Conservation (phyloP, 2,888 invertebrate species). For the Lasioglossum lativentre region DNA sequence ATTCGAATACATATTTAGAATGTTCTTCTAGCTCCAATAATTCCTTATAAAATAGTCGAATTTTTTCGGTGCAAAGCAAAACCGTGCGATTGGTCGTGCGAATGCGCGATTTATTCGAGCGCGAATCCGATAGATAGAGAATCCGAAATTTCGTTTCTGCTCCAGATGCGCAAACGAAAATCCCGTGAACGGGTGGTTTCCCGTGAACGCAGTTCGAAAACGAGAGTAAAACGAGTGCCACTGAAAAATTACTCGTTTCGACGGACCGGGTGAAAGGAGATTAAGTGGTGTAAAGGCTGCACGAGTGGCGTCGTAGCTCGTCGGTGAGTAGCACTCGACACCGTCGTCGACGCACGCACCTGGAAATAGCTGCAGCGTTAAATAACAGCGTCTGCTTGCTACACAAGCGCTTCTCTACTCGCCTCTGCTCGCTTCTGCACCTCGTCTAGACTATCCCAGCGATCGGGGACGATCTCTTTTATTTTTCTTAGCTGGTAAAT, state of each 20-base stretch:
- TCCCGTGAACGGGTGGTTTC: neutral
- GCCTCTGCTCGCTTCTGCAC: neutral
- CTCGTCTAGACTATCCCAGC: neutral
- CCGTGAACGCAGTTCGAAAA: constrained; percentile 38
- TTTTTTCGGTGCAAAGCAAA: too few relatives aligned
- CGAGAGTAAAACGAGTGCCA: constrained; percentile 41
- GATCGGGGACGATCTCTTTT: neutral
- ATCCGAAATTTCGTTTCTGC: neutral
- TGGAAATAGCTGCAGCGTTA: constrained; percentile 76
- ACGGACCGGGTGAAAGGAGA: constrained; percentile 64
- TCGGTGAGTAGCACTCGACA: constrained; percentile 75
- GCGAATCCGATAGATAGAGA: neutral
- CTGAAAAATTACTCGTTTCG: constrained; percentile 50
- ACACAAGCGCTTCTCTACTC: constrained; percentile 48
- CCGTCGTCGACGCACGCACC: constrained; percentile 75
- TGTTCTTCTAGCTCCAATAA: too few relatives aligned
- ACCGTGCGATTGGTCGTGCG: neutral
- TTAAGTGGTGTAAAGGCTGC: constrained; percentile 61
- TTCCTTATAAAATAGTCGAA: too few relatives aligned
- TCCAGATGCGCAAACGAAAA: constrained; percentile 20
- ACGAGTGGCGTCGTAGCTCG: constrained; percentile 64
- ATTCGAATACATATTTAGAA: too few relatives aligned
- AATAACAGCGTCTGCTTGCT: constrained; percentile 70
- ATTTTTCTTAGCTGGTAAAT: neutral
- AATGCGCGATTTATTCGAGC: neutral